These are phyloP conservation scores for Drosophila pallidifrons DNA, from an alignment of 1,140 invertebrate genomes.

Conservation along the genomic window DNA sequence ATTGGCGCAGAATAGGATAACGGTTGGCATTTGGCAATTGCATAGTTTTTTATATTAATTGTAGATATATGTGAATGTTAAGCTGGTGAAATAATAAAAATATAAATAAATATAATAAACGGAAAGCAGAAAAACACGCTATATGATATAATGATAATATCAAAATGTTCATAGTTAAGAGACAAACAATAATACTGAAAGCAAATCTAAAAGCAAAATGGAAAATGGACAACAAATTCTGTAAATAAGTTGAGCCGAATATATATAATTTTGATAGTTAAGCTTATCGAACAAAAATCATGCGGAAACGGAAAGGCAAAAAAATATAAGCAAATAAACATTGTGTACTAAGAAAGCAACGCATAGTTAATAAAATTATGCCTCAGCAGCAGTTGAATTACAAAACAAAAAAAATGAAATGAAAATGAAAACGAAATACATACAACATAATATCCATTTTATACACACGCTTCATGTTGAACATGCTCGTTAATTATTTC, in stretches of 20 bases:
- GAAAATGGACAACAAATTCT: constrained; percentile 35
- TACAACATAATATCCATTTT: constrained; percentile 69
- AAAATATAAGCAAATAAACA: constrained; percentile 1
- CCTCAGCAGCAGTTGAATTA: constrained; percentile 20
- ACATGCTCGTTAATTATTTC: constrained; percentile 70
- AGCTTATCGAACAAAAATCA: constrained; percentile 65
- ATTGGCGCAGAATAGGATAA: constrained; percentile 38
- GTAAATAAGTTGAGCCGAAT: constrained; percentile 50
- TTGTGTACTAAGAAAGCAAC: constrained; percentile 43
- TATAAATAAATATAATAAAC: not conserved
- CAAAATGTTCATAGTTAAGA: constrained; percentile 80
- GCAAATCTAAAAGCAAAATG: constrained; percentile 19
- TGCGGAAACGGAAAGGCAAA: constrained; percentile 56
- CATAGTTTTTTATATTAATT: constrained; percentile 72
- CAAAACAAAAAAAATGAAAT: constrained; percentile 32
- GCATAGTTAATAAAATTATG: constrained; percentile 25
- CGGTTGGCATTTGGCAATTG: constrained; percentile 62
- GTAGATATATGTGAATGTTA: constrained; percentile 67
- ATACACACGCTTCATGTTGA: constrained; percentile 63
- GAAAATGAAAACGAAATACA: constrained; percentile 35
- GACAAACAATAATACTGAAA: constrained; percentile 46
- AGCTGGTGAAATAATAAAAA: constrained; percentile 32
- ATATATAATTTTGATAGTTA: constrained; percentile 70
- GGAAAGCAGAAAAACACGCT: constrained; percentile 7
- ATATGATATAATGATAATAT: constrained; percentile 71